Base-by-base conservation (phyloP, 2,113 vertebrate species). In the Lamprologus tigripictilis region DNA sequence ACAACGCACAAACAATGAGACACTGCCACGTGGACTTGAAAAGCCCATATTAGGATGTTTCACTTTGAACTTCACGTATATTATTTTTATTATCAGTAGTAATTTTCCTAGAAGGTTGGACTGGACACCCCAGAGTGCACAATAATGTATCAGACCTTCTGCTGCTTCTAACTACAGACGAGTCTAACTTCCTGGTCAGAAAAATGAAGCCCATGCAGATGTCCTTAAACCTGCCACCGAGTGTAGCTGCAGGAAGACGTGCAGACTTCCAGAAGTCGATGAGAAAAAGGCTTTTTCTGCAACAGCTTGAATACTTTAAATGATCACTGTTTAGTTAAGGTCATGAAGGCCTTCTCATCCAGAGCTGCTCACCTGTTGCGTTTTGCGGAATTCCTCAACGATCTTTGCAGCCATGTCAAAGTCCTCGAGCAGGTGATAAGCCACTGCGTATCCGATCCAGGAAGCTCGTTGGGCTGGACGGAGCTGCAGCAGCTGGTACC, bases 321-420 rank as follows among this genome's bases (percentile, higher is more conserved):
- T 37, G 0, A 66, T 37, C 33, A 13, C 61, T 37, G 61, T 1
- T 13, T 37, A n/a, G 0, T 66, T 37, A 1, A 37, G 3, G 31
- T n/a, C 9, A 37, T 8, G 31, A 0, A 66, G 61, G 33, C 61
- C 61, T 37, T 37, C 61, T 66, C 0, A 0, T 66, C 61, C 61
- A 37, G 19, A 82, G 5, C 10, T 8, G 5, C 78, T 76, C 95
- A 99, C 99, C 98, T 99, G 98, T 88, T 99, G 98, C 16, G 98
- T 99, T 97, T 99, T 99, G 92, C 99, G 97, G 95, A 99, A 99
- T 95, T 99, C 98, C 92, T 99, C 99, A 83, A 99, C 96, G 90
- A 99, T 99, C 94, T 99, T 99, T 89, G 98, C 98, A 85, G 99
- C 99, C 98, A 99, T 99, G 96, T 99, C 98, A 71, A 99, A 99